Evolutionary conservation across 2,888 invertebrate species (phyloP).

Genomic region (Bugulina stolonifera): DNA sequence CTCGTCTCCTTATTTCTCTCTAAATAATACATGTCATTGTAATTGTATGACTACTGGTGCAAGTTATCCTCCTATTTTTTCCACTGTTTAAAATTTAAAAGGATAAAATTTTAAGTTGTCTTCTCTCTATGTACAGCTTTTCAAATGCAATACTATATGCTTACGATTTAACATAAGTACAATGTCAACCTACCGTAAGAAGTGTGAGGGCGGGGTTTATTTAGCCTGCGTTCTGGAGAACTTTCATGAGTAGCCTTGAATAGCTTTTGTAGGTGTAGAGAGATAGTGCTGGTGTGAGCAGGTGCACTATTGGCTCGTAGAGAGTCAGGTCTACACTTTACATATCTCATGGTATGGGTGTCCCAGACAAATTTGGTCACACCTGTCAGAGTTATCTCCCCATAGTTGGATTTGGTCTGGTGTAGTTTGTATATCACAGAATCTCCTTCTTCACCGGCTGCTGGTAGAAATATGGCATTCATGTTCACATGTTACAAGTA

Average conservation of each 20-base stretch:
- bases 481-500: too few species aligned
- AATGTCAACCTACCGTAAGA: neutral
- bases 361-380: neutral
- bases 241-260: neutral
- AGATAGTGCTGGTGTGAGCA: neutral
- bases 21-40: too few species aligned
- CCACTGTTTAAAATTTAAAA: too few species aligned
- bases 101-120: too few species aligned
- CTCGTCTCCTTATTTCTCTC: too few species aligned
- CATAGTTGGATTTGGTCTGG: neutral
- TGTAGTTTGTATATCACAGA: neutral
- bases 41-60: too few species aligned
- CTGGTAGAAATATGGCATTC: too few species aligned
- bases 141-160: too few species aligned
- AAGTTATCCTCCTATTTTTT: too few species aligned
- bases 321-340: neutral
- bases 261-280: conserved; percentile 12
- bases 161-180: too few species aligned
- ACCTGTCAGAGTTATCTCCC: neutral
- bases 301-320: neutral
- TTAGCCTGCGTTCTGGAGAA: neutral
- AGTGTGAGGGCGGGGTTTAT: neutral
- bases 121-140: too few species aligned
- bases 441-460: neutral
- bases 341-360: conserved; percentile 1